Evolutionary conservation across 2,888 invertebrate species (phyloP), one percentile per base, ranked within the genome.

Genomic region (Agriopis marginaria): DNA sequence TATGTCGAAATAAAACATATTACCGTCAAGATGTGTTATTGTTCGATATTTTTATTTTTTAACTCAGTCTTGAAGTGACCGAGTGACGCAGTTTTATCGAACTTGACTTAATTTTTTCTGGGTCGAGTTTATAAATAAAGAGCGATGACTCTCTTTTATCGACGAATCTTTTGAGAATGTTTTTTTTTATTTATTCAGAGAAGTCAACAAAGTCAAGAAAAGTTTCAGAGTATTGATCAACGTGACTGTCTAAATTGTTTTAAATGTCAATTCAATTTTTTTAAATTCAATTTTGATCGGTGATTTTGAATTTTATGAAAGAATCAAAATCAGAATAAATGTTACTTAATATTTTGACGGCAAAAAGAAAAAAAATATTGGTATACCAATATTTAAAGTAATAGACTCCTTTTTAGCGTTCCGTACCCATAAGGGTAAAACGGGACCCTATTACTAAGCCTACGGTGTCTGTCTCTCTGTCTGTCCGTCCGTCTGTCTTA

Each of bases 91-190:
- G 75, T 80, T 77, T 79, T 32, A 76, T 74, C 84, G 90, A 91
- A 90, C 91, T 91, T 91, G 91, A 87, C 90, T 90, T 73, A 74
- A 65, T 83, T 83, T 83, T 88, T 88, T 85, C 62, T 82, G 77
- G 85, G 83, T 79, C 83, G 80, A 71, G 73, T 75, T 73, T 77
- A 76, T 73, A 79, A 79, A 80, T 77, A 79, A 78, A 79, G 73
- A 63, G 17, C 53, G 75, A 69, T 63, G 71, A 61, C 17, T 64
- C 54, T 58, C 6, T 32, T 53, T 40, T 54, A 44, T 17, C 23
- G 65, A 60, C 50, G 68, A 62, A 63, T 68, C 68, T 68, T 66
- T 63, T 69, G 8, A 12, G 23, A 39, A 9, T 47, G 49, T 6
- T 23, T 51, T 56, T 51, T 56, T 61, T 12, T 45, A 17, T 23